Conservation (phyloP, 2,888 invertebrate species). For the Lasioglossum oenotherae region DNA sequence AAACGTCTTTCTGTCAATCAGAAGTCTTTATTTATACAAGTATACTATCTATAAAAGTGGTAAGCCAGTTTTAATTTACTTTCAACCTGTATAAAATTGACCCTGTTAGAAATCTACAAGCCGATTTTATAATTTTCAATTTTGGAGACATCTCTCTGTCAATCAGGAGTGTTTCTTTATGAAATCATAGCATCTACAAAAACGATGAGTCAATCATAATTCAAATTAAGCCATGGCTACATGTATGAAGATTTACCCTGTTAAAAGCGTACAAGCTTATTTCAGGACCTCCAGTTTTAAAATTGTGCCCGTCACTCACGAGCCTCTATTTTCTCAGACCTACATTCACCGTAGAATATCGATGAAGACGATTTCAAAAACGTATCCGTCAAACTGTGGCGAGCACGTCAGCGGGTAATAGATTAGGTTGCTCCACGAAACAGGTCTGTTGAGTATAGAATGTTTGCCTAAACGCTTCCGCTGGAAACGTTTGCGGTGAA, state of each 20-base stretch:
- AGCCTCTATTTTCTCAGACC: not conserved
- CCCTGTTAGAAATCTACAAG: not conserved
- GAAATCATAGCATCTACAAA: not conserved
- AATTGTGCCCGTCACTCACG: not conserved
- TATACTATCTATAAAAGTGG: not conserved
- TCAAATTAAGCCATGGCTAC: not conserved
- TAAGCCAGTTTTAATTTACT: not conserved
- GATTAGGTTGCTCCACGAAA: slow-evolving; percentile 5
- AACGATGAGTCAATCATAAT: too few relatives aligned
- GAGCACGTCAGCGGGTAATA: slow-evolving; percentile 11
- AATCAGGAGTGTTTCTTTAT: not conserved
- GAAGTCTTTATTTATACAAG: not conserved
- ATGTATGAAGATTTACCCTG: not conserved
- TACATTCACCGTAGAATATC: not conserved
- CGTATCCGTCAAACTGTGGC: not conserved
- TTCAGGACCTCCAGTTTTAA: not conserved
- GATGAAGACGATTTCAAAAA: slow-evolving; percentile 4
- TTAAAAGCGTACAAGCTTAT: not conserved
- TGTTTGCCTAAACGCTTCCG: slow-evolving; percentile 16
- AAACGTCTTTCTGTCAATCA: not conserved
- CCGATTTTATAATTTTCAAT: not conserved
- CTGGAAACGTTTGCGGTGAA: slow-evolving; percentile 1
- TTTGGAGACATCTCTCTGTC: not conserved
- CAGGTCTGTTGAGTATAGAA: not conserved
- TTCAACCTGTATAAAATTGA: not conserved